Evolutionary conservation across 2,113 vertebrate species (phyloP), one percentile per base, ranked within the genome.

Genomic region (Chaetodon auriga): DNA sequence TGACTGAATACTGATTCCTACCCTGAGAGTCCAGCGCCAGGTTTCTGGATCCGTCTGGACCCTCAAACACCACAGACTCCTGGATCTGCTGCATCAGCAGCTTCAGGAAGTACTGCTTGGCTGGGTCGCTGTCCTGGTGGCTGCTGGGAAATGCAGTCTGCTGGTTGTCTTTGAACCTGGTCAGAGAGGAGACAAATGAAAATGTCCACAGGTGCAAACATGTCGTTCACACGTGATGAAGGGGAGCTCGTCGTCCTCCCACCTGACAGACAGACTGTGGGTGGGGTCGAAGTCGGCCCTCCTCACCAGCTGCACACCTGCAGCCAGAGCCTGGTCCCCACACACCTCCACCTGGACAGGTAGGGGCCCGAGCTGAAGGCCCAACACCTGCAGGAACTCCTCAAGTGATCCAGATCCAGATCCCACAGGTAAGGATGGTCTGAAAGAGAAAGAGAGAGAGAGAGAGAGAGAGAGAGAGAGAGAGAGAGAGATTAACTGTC

Each of bases 201-300:
- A 23, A 21, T n/a, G n/a, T n/a, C n/a, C n/a, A n/a, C n/a, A n/a
- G n/a, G n/a, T n/a, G n/a, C n/a, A n/a, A n/a, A n/a, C n/a, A n/a
- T n/a, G n/a, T n/a, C n/a, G n/a, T n/a, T n/a, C n/a, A n/a, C 4
- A 38, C 4, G 38, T 38, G 8, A 10, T 16, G 13, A 45, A 13
- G 57, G 36, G 1, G 12, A 21, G 49, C 13, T 23, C 0, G 1
- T 51, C 7, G 1, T 14, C 14, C 18, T 43, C 77, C 45, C 12
- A 98, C 57, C 90, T 92, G 90, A 99, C 88, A 69, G 96, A 95
- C 84, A 98, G 95, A 30, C 90, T 75, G 43, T 87, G 93, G 30
- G 90, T 91, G 72, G 97, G 96, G 92, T 92, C 95, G 81, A 99
- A 99, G 82, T 91, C 94, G 18, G 86, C 78, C 83, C 93, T 95